These are phyloP conservation scores for Adineta ricciae DNA, from an alignment of 2,888 invertebrate genomes.

Conservation along the genomic window DNA sequence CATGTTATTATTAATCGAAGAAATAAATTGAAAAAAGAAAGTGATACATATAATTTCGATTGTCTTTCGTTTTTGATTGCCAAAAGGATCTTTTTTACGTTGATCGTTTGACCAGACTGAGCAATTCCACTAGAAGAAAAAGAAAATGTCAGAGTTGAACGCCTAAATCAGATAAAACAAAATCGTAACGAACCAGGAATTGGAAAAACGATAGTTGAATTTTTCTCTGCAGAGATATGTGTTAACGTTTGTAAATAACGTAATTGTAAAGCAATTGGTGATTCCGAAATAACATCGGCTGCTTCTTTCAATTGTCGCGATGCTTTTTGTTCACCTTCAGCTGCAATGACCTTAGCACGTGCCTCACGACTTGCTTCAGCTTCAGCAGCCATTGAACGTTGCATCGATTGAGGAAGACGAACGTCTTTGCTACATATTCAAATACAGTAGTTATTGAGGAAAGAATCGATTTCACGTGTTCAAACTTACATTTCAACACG, in stretches of 20 bases:
- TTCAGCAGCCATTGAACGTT: conserved; percentile 48
- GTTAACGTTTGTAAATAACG: conserved; percentile 46
- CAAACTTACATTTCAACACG: conserved; percentile 31
- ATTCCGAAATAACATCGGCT: conserved; percentile 70
- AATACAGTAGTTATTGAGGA: neutral
- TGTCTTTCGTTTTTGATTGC: too few species aligned
- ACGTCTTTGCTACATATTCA: conserved; percentile 38
- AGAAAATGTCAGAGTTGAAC: neutral
- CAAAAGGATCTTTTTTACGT: neutral
- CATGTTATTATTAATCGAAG: neutral
- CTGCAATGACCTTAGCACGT: conserved; percentile 41
- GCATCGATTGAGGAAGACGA: conserved; percentile 43
- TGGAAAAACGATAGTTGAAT: conserved; percentile 47
- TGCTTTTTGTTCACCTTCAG: conserved; percentile 54
- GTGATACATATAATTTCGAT: neutral
- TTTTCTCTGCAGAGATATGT: conserved; percentile 46
- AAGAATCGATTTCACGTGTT: too few species aligned
- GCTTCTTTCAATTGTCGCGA: conserved; percentile 74
- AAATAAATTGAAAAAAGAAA: neutral
- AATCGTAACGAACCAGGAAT: conserved; percentile 40
- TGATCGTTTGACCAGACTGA: neutral
- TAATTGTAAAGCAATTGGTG: conserved; percentile 65
- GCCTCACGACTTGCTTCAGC: conserved; percentile 46
- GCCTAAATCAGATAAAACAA: conserved; percentile 30
- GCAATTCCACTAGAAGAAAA: neutral